Evolutionary conservation across 2,113 vertebrate genomes (phyloP), one percentile per base, ranked within the genome.

Genomic region (Pica pica): DNA sequence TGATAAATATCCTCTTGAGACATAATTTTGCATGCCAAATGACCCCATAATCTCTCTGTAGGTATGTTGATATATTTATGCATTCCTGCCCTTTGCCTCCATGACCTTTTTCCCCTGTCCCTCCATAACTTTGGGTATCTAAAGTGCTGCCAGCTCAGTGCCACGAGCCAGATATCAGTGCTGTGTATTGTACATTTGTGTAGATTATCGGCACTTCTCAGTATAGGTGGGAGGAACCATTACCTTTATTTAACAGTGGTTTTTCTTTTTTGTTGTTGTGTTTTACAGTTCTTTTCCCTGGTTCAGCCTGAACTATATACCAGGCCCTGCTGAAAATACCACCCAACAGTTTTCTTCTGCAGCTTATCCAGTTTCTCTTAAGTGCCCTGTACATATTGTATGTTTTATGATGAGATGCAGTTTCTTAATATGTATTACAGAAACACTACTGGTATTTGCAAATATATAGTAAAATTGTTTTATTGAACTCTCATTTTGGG

Each of bases 231-330:
- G 98, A 98, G 98, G 98, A 98, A 98, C 98, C 99, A 99, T 99
- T 98, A 99, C 98, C 98, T 98, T 98, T 98, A 98, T 99, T 99
- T 99, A 99, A 99, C 99, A 98, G 99, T 99, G 99, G 99, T 99
- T 99, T 99, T 99, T 99, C 99, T 99, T 99, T 99, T 99, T 99
- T 99, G 99, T 99, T 99, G 99, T 99, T 99, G 99, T 99, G 99
- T 99, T 99, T 99, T 99, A 99, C 99, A 99, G 99, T 99, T 99
- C 98, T 99, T 99, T 99, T 99, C 99, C 99, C 99, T 99, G 99
- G 99, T 99, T 99, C 99, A 99, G 99, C 99, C 99, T 99, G 98
- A 99, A 99, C 99, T 99, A 99, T 99, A 99, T 99, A 99, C 99
- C 99, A 99, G 99, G 99, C 99, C 99, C 99, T 98, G 99, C 99